Evolutionary conservation across 2,888 invertebrate genomes (phyloP).

Genomic region (Drosophila lacicola): DNA sequence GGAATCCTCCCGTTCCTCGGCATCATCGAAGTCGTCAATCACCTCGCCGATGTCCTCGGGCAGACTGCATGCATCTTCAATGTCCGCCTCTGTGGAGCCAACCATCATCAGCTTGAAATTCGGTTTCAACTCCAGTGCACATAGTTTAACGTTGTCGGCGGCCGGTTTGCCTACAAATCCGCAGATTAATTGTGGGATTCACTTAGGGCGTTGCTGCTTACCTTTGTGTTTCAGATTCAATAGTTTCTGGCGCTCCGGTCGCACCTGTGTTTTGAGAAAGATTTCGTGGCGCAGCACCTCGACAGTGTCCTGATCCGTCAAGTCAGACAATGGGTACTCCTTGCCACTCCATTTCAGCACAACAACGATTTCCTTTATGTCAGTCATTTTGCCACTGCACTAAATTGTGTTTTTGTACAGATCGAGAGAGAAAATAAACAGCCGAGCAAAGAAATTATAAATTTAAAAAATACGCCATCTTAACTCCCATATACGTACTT

Average conservation of each 20-base stretch:
- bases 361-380: conserved; percentile 63
- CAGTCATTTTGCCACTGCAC: conserved; percentile 49
- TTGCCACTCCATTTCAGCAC: conserved; percentile 97
- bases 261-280: conserved; percentile 94
- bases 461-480: neutral
- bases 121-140: conserved; percentile 91
- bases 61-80: conserved; percentile 90
- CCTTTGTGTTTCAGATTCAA: conserved; percentile 97
- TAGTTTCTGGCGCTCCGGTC: conserved; percentile 96
- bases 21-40: conserved; percentile 96
- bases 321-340: conserved; percentile 92
- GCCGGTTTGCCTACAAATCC: conserved; percentile 91
- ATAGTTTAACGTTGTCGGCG: conserved; percentile 91
- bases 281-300: conserved; percentile 92
- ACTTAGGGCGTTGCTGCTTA: conserved; percentile 77
- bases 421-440: neutral
- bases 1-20: conserved; percentile 90
- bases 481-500: conserved; percentile 20
- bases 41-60: conserved; percentile 94
- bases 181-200: neutral
- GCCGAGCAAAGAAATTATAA: neutral
- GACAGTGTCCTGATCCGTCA: conserved; percentile 92
- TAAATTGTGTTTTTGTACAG: conserved; percentile 1
- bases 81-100: conserved; percentile 97
- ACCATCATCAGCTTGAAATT: conserved; percentile 98